Base-by-base conservation (phyloP, 2,113 vertebrate species). In the Paraplagusia blochii region DNA sequence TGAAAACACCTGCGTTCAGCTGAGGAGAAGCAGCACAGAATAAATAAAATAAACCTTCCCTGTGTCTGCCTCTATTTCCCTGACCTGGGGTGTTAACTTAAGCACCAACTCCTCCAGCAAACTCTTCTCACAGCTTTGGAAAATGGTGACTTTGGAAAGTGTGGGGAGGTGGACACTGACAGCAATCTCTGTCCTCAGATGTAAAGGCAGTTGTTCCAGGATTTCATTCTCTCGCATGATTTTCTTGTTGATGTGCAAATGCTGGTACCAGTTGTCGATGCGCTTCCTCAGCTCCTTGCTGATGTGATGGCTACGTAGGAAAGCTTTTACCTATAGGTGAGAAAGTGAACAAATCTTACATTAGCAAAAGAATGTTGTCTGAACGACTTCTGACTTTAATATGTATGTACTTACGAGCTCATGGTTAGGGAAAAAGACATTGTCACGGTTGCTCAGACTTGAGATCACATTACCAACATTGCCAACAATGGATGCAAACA, bases 31-130 rank as follows among this genome's bases (percentile, higher is more conserved):
- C 38, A 40, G 13, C 38, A 40, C 13, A 13, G 38, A 1, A 2
- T 11, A 40, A 40, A 12, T 40, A 5, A 40, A 13, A 4, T 11
- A 11, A 43, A 43, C n/a, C 11, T n/a, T 43, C 13, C 42, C n/a
- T n/a, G n/a, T 43, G 13, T 40, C 38, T 40, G 38, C 42, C 22
- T 33, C n/a, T 2, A 33, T 34, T 40, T 39, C 16, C 43, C 82
- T 69, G 29, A 92, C 90, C 89, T 92, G 95, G 0, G 95, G 94
- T 7, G 84, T 92, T 16, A 98, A 90, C 65, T 92, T 93, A 0
- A 96, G 90, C 65, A 96, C 96, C 66, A 98, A 90, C 64, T 94
- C 92, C 65, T 90, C 92, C 86, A 98, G 89, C 52, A 98, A 86
- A 11, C 94, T 90, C 8, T 46, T 91, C 79, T 95, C 95, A 33